These are phyloP conservation scores for Eurytoma californica DNA, from an alignment of 2,888 invertebrate genomes.

Conservation along the genomic window DNA sequence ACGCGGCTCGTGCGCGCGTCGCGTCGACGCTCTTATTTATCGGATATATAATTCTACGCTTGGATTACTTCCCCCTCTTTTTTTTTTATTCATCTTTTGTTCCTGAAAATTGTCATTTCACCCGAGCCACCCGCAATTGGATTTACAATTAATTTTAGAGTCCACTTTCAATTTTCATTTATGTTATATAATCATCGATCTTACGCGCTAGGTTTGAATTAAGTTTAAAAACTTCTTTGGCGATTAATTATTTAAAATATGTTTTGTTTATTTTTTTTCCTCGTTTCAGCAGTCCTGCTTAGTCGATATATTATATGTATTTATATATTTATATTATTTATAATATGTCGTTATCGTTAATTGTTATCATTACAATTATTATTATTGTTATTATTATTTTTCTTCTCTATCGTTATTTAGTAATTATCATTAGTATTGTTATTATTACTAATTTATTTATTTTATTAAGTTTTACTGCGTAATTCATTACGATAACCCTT, in stretches of 20 bases:
- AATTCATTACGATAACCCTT: conserved; percentile 57
- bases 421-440: conserved; percentile 60
- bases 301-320: conserved; percentile 59
- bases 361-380: conserved; percentile 55
- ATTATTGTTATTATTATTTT: conserved; percentile 33
- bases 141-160: conserved; percentile 72
- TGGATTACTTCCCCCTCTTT: conserved; percentile 1
- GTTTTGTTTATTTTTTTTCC: conserved; percentile 65
- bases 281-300: conserved; percentile 58
- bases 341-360: conserved; percentile 45
- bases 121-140: conserved; percentile 52
- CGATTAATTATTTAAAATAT: conserved; percentile 75
- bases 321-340: conserved; percentile 54
- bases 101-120: conserved; percentile 37
- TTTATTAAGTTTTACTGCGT: conserved; percentile 14
- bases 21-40: conserved; percentile 21
- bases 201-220: conserved; percentile 69
- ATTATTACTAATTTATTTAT: conserved; percentile 21
- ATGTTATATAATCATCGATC: conserved; percentile 63
- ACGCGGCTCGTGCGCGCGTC: conserved; percentile 19
- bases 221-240: conserved; percentile 73
- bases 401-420: conserved; percentile 19
- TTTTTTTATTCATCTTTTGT: neutral
- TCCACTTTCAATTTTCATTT: conserved; percentile 71
- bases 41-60: conserved; percentile 33